Evolutionary conservation across 2,113 vertebrate genomes (phyloP).

Genomic region (Conger conger): DNA sequence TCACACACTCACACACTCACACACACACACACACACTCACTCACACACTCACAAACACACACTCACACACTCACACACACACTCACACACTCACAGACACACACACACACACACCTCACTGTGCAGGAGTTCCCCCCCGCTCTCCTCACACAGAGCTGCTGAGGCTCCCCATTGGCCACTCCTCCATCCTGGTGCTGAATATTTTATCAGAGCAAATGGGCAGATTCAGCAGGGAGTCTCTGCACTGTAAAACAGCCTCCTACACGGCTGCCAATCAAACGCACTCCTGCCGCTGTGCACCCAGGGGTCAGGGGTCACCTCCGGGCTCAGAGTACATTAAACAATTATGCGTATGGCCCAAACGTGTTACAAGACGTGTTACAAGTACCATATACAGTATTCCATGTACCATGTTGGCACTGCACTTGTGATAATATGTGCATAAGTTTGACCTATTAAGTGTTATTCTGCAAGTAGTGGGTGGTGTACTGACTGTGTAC

Average conservation of each 20-base stretch:
- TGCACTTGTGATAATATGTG: too few relatives aligned
- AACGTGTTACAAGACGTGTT: too few relatives aligned
- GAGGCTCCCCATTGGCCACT: not conserved
- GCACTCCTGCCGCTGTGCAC: not conserved
- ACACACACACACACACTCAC: too few relatives aligned
- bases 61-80: too few relatives aligned
- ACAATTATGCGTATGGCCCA: too few relatives aligned
- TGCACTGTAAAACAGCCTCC: not conserved
- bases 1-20: too few relatives aligned
- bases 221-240: not conserved
- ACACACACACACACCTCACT: not conserved
- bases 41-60: too few relatives aligned
- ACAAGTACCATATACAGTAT: too few relatives aligned
- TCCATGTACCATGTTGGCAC: too few relatives aligned
- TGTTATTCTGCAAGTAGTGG: not conserved
- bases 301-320: not conserved
- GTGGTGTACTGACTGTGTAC: not conserved
- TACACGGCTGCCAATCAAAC: not conserved
- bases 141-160: not conserved
- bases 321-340: too few relatives aligned
- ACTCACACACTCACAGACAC: not conserved
- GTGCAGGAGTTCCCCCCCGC: not conserved
- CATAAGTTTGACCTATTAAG: too few relatives aligned
- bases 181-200: not conserved
- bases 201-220: constrained; percentile 13